phyloP scores from a whole-genome alignment of 2,888 invertebrate genomes.

The Limnephilus rhombicus region DNA sequence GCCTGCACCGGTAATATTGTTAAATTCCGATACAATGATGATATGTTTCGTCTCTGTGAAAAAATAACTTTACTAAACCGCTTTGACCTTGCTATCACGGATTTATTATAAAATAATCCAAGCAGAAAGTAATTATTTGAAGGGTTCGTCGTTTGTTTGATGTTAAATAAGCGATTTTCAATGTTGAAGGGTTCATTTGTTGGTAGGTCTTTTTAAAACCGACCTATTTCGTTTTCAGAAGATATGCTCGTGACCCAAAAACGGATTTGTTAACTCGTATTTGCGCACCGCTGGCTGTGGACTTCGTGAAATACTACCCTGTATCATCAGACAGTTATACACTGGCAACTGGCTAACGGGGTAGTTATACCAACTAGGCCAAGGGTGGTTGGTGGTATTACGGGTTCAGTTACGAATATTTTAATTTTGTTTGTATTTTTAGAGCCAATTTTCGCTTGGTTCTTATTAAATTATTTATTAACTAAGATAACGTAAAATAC shows the following conservation, averaged over 20 bases:
- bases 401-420: neutral
- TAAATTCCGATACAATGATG: too few relatives aligned
- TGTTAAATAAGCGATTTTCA: neutral
- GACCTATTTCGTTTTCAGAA: neutral
- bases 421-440: neutral
- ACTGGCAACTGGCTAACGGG: neutral
- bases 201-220: neutral
- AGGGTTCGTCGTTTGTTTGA: neutral
- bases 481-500: too few relatives aligned
- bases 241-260: neutral
- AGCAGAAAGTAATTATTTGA: neutral
- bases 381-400: neutral
- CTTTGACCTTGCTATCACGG: too few relatives aligned
- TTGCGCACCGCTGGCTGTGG: neutral
- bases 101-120: neutral
- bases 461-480: too few relatives aligned
- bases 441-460: neutral
- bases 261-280: conserved; percentile 53
- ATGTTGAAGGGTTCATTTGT: neutral
- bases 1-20: too few relatives aligned
- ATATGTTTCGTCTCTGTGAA: too few relatives aligned
- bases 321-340: conserved; percentile 16
- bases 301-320: conserved; percentile 19
- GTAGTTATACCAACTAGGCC: neutral
- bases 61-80: too few relatives aligned